A percentile compares a stretch with the other conserved stretches of the same genome.
Evolutionary conservation across 2,888 invertebrate species (phyloP).

Genomic region (Theretra japonica): DNA sequence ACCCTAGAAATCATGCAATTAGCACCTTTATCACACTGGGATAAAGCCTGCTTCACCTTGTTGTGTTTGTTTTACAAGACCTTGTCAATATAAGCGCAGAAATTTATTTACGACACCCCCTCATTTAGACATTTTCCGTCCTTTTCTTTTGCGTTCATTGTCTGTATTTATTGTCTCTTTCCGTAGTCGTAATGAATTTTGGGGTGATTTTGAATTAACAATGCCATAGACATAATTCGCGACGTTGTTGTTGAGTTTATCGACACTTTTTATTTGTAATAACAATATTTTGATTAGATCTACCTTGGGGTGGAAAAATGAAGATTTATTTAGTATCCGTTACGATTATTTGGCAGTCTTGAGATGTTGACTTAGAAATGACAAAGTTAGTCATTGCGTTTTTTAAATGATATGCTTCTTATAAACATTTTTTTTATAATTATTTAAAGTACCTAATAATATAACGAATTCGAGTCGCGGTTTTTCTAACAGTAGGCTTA

Average conservation of each 20-base stretch:
- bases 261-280: slow-evolving; percentile 23
- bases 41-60: slow-evolving; percentile 39
- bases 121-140: slow-evolving; percentile 68
- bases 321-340: not conserved
- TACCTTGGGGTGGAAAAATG: slow-evolving; percentile 4
- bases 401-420: no score
- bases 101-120: slow-evolving; percentile 78
- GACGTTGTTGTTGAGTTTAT: slow-evolving; percentile 63
- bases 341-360: not conserved
- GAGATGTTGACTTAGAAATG: not conserved
- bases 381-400: no score
- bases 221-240: slow-evolving; percentile 72
- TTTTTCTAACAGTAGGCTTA: no score
- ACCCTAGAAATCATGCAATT: slow-evolving; percentile 43
- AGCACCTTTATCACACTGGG: slow-evolving; percentile 40
- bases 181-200: slow-evolving; percentile 67
- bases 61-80: slow-evolving; percentile 55
- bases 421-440: no score
- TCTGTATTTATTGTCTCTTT: slow-evolving; percentile 55
- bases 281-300: slow-evolving; percentile 11
- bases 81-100: slow-evolving; percentile 68
- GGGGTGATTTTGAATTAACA: slow-evolving; percentile 76
- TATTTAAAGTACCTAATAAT: no score
- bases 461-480: no score
- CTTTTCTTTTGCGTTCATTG: slow-evolving; percentile 51